A percentile compares a stretch with the other conserved stretches of the same genome.
phyloP scores from a whole-genome alignment of 2,888 invertebrate genomes.

The Dasypogon diadema region DNA sequence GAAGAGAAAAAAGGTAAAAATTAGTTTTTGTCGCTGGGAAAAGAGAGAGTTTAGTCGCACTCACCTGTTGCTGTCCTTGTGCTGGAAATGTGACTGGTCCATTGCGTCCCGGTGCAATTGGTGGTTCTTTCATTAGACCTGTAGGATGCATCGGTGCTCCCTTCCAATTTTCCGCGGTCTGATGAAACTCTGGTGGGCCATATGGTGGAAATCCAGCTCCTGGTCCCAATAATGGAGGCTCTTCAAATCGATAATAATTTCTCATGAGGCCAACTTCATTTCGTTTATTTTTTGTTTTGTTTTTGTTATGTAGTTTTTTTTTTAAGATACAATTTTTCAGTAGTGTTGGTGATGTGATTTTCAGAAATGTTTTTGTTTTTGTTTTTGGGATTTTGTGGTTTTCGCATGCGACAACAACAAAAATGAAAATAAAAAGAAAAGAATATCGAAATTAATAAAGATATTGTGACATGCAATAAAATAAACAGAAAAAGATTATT shows the following conservation, averaged over 20 bases:
- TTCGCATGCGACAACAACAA: slow-evolving; percentile 13
- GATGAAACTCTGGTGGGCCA: slow-evolving; percentile 68
- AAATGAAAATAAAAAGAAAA: slow-evolving; percentile 40
- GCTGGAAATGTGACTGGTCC: slow-evolving; percentile 67
- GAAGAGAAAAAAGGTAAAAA: background rate
- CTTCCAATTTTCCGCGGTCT: slow-evolving; percentile 68
- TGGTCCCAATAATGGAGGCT: slow-evolving; percentile 69
- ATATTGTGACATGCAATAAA: background rate
- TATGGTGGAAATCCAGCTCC: slow-evolving; percentile 67
- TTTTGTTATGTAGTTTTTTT: slow-evolving; percentile 54
- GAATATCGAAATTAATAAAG: slow-evolving; percentile 34
- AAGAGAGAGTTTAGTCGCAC: slow-evolving; percentile 49
- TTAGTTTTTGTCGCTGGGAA: background rate
- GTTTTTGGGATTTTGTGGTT: background rate
- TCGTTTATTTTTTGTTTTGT: slow-evolving; percentile 54
- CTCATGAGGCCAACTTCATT: slow-evolving; percentile 62
- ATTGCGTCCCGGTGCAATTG: slow-evolving; percentile 69
- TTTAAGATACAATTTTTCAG: slow-evolving; percentile 2
- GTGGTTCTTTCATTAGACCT: slow-evolving; percentile 74
- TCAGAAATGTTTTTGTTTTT: background rate
- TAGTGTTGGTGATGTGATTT: slow-evolving; percentile 18
- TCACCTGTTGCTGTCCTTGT: slow-evolving; percentile 67
- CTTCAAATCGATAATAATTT: slow-evolving; percentile 69
- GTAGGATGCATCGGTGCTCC: slow-evolving; percentile 68
- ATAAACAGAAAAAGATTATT: background rate